These are phyloP conservation scores for Danio tinwini DNA, from an alignment of 2,797 vertebrate species.

Conservation along the genomic window DNA sequence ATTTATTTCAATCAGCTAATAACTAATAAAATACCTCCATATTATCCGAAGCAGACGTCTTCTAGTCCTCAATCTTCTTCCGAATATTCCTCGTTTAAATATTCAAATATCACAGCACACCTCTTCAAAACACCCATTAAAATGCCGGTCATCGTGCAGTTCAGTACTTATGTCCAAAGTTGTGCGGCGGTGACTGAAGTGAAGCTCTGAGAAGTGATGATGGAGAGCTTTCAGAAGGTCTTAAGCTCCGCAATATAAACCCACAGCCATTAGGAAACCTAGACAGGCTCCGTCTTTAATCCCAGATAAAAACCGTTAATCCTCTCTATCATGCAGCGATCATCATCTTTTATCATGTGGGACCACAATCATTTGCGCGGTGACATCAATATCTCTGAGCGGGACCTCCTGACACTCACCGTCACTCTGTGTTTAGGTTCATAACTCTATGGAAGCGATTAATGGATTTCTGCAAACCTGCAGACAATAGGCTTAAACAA, in stretches of 20 bases:
- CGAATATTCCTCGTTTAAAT: not conserved
- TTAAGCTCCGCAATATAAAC: slow-evolving; percentile 71
- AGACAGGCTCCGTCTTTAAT: slow-evolving; percentile 68
- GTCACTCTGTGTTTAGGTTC: slow-evolving; percentile 20
- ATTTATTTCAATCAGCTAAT: not conserved
- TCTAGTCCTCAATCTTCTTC: slow-evolving; percentile 15
- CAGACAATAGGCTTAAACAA: not conserved
- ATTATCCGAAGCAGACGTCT: not conserved
- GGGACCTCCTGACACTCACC: not conserved
- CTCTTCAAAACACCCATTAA: not conserved
- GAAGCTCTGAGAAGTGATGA: slow-evolving; percentile 51
- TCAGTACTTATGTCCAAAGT: not conserved
- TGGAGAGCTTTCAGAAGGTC: slow-evolving; percentile 73
- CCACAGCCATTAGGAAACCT: slow-evolving; percentile 69
- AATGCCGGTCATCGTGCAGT: not conserved
- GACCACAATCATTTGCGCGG: slow-evolving; percentile 49
- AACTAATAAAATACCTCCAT: slow-evolving; percentile 34
- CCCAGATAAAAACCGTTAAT: slow-evolving; percentile 81
- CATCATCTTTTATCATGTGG: slow-evolving; percentile 68
- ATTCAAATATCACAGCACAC: not conserved
- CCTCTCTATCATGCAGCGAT: slow-evolving; percentile 68
- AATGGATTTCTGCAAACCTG: slow-evolving; percentile 14
- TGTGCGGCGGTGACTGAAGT: slow-evolving; percentile 38
- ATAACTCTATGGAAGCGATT: slow-evolving; percentile 5
- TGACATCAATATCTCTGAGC: slow-evolving; percentile 29